Conservation (phyloP, 2,888 invertebrate genomes). For the Amphimallon solstitiale region DNA sequence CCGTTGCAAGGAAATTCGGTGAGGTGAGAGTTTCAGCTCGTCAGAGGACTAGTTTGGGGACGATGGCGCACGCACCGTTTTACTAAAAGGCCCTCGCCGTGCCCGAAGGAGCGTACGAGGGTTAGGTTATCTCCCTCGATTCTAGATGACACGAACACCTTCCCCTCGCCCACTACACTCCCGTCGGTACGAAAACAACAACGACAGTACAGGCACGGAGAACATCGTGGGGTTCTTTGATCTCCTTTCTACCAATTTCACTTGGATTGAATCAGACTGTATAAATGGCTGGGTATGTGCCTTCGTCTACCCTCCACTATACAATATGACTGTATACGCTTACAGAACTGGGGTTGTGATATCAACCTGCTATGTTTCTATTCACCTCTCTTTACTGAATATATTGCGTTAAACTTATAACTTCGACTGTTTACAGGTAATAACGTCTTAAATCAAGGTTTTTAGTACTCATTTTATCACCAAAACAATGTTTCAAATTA, state of each 20-base stretch:
- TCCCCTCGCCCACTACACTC: not conserved
- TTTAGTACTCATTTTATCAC: too few relatives aligned
- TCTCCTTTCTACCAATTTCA: slow-evolving; percentile 40
- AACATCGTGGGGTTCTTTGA: slow-evolving; percentile 36
- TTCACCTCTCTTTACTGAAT: not conserved
- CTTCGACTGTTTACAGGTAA: too few relatives aligned
- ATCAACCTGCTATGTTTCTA: not conserved
- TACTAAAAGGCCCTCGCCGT: slow-evolving; percentile 31
- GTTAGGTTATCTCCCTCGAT: slow-evolving; percentile 16
- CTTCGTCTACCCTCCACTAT: not conserved
- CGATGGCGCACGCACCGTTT: slow-evolving; percentile 4
- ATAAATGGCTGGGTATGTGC: slow-evolving; percentile 19
- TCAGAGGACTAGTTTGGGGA: slow-evolving; percentile 7
- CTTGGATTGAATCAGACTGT: slow-evolving; percentile 35
- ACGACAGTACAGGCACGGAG: slow-evolving; percentile 12
- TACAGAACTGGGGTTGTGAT: slow-evolving; percentile 3
- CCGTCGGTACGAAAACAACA: slow-evolving; percentile 20
- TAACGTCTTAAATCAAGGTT: too few relatives aligned
- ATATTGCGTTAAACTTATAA: not conserved
- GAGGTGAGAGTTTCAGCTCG: slow-evolving; percentile 6
- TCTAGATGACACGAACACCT: slow-evolving; percentile 32
- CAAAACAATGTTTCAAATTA: too few relatives aligned
- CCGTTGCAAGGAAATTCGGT: not conserved
- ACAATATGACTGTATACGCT: not conserved
- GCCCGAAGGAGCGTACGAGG: slow-evolving; percentile 30